These are phyloP conservation scores for Agrilus planipennis DNA, from an alignment of 1,140 invertebrate species.

Conservation along the genomic window DNA sequence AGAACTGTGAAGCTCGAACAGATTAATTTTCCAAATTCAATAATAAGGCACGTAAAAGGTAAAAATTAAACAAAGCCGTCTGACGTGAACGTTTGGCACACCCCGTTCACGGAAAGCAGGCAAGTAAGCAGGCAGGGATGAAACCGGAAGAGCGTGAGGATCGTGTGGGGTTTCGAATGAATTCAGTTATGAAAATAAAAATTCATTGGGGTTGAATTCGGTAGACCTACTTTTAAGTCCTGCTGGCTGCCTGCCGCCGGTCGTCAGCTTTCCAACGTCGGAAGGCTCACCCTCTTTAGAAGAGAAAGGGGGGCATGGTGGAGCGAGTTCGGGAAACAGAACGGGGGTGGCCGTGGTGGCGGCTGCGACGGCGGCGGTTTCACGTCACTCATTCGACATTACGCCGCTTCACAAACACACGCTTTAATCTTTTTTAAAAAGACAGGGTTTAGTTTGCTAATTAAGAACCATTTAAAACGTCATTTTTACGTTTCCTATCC, in stretches of 20 bases:
- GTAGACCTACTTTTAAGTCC: conserved; percentile 7
- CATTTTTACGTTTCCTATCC: conserved; percentile 32
- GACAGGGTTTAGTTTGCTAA: conserved; percentile 32
- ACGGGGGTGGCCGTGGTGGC: not conserved
- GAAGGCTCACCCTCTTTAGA: not conserved
- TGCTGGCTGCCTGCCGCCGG: not conserved
- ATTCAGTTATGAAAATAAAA: conserved; percentile 5
- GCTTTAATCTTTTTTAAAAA: conserved; percentile 35
- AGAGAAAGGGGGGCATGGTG: conserved; percentile 1
- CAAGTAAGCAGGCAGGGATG: too few relatives aligned
- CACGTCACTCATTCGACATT: conserved; percentile 32
- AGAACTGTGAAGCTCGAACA: too few relatives aligned
- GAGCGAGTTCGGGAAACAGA: not conserved
- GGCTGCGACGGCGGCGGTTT: conserved; percentile 16
- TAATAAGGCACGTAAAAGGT: too few relatives aligned
- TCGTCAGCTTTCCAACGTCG: conserved; percentile 3
- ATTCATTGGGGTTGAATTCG: conserved; percentile 5
- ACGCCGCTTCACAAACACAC: conserved; percentile 32
- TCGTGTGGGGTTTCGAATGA: conserved; percentile 5
- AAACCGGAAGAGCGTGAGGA: too few relatives aligned
- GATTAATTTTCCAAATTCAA: too few relatives aligned
- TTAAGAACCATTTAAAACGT: conserved; percentile 34
- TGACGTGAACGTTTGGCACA: too few relatives aligned
- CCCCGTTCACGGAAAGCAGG: too few relatives aligned
- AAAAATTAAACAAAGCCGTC: too few relatives aligned